phyloP scores from a whole-genome alignment of 2,113 vertebrate species.

The Antechinus flavipes region DNA sequence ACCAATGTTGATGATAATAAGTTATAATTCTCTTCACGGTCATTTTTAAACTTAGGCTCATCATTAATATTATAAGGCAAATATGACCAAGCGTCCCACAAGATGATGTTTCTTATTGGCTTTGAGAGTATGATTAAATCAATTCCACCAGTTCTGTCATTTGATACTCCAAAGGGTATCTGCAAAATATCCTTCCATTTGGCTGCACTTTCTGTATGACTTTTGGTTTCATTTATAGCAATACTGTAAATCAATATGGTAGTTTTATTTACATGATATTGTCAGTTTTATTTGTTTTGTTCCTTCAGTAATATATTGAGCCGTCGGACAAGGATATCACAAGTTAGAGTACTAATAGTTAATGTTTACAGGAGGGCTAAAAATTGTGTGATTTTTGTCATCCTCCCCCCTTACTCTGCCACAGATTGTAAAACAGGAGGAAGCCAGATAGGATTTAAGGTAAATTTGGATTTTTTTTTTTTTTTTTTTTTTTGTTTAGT shows the following conservation, averaged over 20 bases:
- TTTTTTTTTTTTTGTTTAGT: neutral
- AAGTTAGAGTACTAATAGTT: neutral
- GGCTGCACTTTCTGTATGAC: neutral
- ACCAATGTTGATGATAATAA: neutral
- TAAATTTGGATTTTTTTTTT: neutral
- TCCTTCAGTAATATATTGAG: neutral
- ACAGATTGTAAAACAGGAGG: neutral
- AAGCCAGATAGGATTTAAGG: neutral
- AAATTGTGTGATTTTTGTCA: neutral
- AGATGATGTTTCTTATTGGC: neutral
- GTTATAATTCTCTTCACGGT: neutral
- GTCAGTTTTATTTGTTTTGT: neutral
- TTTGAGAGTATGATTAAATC: neutral
- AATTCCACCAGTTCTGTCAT: neutral
- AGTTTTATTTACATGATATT: neutral
- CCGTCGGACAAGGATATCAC: neutral
- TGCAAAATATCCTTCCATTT: neutral
- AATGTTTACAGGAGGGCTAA: neutral
- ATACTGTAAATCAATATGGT: neutral
- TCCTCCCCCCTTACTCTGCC: neutral
- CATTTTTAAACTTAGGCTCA: neutral
- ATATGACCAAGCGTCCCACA: neutral
- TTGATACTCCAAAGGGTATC: neutral
- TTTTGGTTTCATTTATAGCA: neutral
- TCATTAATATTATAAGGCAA: neutral